phyloP scores from a whole-genome alignment of 1,140 invertebrate genomes.

The Drosophila ohnishii region DNA sequence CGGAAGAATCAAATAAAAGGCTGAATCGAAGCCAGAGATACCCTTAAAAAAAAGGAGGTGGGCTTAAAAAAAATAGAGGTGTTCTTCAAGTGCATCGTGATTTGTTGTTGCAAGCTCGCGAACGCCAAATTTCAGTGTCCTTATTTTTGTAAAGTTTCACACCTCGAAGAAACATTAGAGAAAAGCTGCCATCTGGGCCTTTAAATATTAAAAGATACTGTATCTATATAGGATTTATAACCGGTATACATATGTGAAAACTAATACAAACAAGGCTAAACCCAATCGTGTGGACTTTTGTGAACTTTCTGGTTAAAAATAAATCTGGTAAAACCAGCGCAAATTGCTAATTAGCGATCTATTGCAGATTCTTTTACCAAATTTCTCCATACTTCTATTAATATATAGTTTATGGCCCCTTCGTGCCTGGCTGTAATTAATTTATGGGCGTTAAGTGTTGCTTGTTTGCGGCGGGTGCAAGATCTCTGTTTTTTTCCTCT shows the following conservation, averaged over 20 bases:
- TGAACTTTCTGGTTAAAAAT: background rate
- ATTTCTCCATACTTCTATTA: background rate
- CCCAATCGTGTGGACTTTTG: background rate
- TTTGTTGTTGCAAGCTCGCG: too few relatives aligned
- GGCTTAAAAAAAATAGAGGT: background rate
- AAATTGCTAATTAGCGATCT: slow-evolving; percentile 26
- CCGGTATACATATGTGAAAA: too few relatives aligned
- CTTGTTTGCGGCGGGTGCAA: slow-evolving; percentile 44
- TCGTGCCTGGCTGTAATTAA: slow-evolving; percentile 62
- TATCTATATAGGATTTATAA: background rate
- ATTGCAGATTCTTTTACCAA: slow-evolving; percentile 5
- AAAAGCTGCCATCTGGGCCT: background rate
- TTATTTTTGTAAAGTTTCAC: too few relatives aligned
- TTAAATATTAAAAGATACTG: background rate
- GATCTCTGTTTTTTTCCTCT: background rate
- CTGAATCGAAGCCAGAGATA: slow-evolving; percentile 10
- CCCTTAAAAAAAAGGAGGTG: background rate
- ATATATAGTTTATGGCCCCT: slow-evolving; percentile 10
- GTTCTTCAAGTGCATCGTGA: too few relatives aligned
- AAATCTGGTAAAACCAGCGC: background rate
- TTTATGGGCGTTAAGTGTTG: slow-evolving; percentile 77
- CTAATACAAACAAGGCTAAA: background rate
- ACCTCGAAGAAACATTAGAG: too few relatives aligned
- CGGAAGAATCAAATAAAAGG: background rate
- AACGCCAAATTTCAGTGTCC: too few relatives aligned